Percentiles rank a stretch among this genome's conserved stretches.
Evolutionary conservation across 1,140 invertebrate genomes (phyloP).

Genomic region (Aphidius ervi): DNA sequence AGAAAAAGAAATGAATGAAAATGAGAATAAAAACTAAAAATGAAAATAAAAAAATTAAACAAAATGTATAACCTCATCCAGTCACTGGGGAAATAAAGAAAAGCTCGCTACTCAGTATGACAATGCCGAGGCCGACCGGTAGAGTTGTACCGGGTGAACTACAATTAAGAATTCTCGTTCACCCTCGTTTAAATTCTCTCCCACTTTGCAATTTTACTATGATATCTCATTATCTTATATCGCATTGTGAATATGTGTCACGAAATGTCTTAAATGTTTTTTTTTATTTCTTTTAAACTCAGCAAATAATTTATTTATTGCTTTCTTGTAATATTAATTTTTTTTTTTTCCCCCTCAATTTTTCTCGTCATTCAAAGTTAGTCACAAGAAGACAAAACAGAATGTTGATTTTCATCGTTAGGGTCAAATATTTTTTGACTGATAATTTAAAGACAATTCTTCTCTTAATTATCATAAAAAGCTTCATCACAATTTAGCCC

Average conservation of each 20-base stretch:
- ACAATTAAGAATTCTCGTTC: slow-evolving; percentile 46
- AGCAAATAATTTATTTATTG: no score
- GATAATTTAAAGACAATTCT: no score
- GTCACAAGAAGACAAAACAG: no score
- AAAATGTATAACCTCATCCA: slow-evolving; percentile 54
- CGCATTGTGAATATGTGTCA: no score
- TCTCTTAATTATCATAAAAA: no score
- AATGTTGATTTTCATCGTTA: no score
- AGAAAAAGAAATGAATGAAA: slow-evolving; percentile 19
- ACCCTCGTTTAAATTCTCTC: slow-evolving; percentile 37
- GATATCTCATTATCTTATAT: slow-evolving; percentile 10
- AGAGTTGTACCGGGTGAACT: slow-evolving; percentile 40
- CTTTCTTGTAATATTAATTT: no score
- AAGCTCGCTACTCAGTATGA: slow-evolving; percentile 46
- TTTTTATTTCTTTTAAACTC: not conserved
- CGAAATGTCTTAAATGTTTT: slow-evolving; percentile 13
- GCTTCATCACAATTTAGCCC: no score
- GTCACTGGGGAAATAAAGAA: slow-evolving; percentile 56
- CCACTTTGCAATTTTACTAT: not conserved
- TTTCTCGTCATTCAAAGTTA: no score
- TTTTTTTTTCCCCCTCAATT: no score
- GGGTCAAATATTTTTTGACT: no score
- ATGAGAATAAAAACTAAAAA: slow-evolving; percentile 10
- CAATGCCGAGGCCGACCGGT: slow-evolving; percentile 41
- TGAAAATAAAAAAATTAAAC: slow-evolving; percentile 38